These are phyloP conservation scores for Flexamia atlantica DNA, from an alignment of 2,888 invertebrate genomes.

Conservation along the genomic window DNA sequence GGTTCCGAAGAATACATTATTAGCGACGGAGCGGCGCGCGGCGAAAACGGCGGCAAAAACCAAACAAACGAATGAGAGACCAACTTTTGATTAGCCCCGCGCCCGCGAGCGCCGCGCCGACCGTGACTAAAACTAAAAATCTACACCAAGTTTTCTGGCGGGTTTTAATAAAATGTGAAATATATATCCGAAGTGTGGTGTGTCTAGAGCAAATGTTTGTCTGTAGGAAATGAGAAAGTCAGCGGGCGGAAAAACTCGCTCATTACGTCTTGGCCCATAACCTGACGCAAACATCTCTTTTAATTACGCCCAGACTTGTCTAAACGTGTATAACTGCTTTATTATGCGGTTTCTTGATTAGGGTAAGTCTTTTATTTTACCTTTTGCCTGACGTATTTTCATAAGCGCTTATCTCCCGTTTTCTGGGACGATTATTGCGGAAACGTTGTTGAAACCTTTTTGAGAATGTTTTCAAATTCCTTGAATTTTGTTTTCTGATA, in stretches of 20 bases:
- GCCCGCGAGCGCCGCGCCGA: constrained; percentile 37
- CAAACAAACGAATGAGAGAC: constrained; percentile 55
- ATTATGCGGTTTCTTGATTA: constrained; percentile 48
- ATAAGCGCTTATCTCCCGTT: not conserved
- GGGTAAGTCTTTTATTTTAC: constrained; percentile 9
- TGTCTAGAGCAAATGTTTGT: constrained; percentile 54
- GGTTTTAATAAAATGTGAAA: constrained; percentile 62
- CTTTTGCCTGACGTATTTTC: not conserved
- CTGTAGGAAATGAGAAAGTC: constrained; percentile 56
- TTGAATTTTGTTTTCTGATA: no score
- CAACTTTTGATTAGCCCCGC: constrained; percentile 61
- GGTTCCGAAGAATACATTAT: constrained; percentile 47
- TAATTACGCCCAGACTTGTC: constrained; percentile 45
- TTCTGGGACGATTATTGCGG: not conserved
- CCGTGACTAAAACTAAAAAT: constrained; percentile 63
- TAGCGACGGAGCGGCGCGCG: constrained; percentile 46
- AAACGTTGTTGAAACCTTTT: no score
- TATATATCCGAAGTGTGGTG: constrained; percentile 52
- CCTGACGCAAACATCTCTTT: constrained; percentile 16
- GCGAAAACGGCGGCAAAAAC: constrained; percentile 43
- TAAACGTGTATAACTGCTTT: constrained; percentile 23
- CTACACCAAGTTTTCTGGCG: constrained; percentile 60
- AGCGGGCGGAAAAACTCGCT: constrained; percentile 55
- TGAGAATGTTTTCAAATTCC: no score
- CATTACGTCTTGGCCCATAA: constrained; percentile 45